Conservation (phyloP, 1,140 invertebrate species). For the Eumeta japonica region DNA sequence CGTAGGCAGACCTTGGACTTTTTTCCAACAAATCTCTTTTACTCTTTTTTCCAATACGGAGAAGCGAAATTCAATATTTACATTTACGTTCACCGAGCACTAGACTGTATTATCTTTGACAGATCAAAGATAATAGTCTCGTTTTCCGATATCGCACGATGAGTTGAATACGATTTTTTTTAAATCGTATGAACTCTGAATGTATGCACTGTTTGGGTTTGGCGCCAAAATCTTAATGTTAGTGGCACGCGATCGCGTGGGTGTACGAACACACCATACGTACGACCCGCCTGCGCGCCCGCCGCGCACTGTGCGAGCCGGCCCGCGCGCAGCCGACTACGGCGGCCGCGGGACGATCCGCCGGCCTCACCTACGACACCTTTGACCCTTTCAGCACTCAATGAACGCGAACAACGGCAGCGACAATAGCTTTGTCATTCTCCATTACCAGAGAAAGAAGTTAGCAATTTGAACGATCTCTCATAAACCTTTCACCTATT, state of each 20-base stretch:
- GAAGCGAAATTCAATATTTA: no score
- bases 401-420: no score
- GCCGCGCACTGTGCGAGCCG: constrained; percentile 33
- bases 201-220: constrained; percentile 22
- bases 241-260: constrained; percentile 20
- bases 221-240: constrained; percentile 1
- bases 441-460: no score
- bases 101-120: constrained; percentile 22
- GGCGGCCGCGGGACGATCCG: constrained; percentile 9
- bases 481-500: no score
- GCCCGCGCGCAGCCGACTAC: constrained; percentile 9
- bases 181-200: constrained; percentile 20
- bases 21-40: no score
- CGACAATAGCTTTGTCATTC: no score
- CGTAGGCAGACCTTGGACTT: no score
- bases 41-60: no score
- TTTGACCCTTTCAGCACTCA: no score
- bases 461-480: no score
- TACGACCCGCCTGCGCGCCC: constrained; percentile 37
- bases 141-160: constrained; percentile 9
- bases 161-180: constrained; percentile 17
- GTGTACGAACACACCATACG: constrained; percentile 21
- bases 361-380: constrained; percentile 22
- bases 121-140: constrained; percentile 20
- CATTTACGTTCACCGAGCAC: no score